Evolutionary conservation across 2,113 vertebrate species (phyloP).

Genomic region (Oophaga pumilio): DNA sequence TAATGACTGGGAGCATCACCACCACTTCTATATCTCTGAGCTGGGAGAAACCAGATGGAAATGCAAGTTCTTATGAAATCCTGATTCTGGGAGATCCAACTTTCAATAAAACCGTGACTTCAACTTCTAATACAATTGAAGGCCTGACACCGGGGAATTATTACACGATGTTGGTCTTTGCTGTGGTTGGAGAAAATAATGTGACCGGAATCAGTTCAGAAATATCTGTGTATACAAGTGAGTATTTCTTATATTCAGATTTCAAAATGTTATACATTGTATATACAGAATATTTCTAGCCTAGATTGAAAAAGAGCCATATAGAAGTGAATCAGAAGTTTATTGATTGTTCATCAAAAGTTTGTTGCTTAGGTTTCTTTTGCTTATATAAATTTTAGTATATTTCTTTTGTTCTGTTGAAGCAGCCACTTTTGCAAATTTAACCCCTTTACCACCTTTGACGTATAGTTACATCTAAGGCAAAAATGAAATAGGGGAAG

Average conservation of each 20-base stretch:
- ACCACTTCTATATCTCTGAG: neutral
- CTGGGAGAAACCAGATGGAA: neutral
- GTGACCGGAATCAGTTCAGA: neutral
- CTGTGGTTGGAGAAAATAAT: neutral
- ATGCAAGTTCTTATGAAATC: neutral
- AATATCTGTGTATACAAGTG: conserved; percentile 14
- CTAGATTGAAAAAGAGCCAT: too few relatives aligned
- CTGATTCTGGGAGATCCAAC: neutral
- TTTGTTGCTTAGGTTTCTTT: too few relatives aligned
- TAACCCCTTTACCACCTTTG: too few relatives aligned
- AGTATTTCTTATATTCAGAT: neutral
- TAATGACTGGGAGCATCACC: neutral
- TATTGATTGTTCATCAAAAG: too few relatives aligned
- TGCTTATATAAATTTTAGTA: too few relatives aligned
- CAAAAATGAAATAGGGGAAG: too few relatives aligned
- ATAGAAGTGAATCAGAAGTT: too few relatives aligned
- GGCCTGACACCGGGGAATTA: neutral
- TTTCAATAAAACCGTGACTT: neutral
- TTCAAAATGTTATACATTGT: too few relatives aligned
- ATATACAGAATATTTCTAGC: too few relatives aligned
- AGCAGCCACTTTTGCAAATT: too few relatives aligned
- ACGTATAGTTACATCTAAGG: too few relatives aligned
- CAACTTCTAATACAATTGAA: neutral
- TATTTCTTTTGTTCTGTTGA: too few relatives aligned
- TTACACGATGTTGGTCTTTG: conserved; percentile 3